Conservation (phyloP, 1,140 invertebrate genomes). For the Sarcophaga peregrina region DNA sequence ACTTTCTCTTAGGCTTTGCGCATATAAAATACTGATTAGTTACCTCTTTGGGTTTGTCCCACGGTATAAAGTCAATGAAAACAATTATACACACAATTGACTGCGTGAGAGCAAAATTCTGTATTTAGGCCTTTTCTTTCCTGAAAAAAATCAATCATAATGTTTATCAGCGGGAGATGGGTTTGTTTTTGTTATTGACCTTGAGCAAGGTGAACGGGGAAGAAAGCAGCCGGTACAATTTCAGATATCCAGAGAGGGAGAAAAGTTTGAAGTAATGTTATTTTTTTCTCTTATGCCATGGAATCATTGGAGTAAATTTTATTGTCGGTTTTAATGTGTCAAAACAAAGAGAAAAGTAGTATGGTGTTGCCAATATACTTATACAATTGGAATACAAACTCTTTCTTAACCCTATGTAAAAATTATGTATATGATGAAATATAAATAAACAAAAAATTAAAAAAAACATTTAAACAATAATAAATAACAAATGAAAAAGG, state of each 20-base stretch:
- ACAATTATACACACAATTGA: neutral
- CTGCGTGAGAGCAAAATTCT: neutral
- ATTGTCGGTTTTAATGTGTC: too few relatives aligned
- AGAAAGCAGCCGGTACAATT: constrained; percentile 42
- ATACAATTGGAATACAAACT: too few relatives aligned
- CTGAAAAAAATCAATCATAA: neutral
- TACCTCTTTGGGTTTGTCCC: too few relatives aligned
- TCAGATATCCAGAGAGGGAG: constrained; percentile 15
- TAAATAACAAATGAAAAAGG: too few relatives aligned
- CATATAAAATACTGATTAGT: neutral
- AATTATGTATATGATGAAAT: too few relatives aligned
- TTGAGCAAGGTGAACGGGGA: constrained; percentile 59
- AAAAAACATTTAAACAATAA: too few relatives aligned
- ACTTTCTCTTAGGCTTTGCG: neutral
- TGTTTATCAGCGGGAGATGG: neutral
- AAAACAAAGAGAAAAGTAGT: too few relatives aligned
- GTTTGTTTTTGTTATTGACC: constrained; percentile 52
- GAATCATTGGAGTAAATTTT: neutral
- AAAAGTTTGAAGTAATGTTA: neutral
- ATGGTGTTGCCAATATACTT: too few relatives aligned
- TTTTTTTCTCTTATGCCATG: neutral
- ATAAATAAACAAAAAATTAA: too few relatives aligned
- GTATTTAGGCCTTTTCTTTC: neutral
- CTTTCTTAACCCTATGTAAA: too few relatives aligned
- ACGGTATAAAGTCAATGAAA: too few relatives aligned